Evolutionary conservation across 2,113 vertebrate species (phyloP).

Genomic region (Chauna torquata): DNA sequence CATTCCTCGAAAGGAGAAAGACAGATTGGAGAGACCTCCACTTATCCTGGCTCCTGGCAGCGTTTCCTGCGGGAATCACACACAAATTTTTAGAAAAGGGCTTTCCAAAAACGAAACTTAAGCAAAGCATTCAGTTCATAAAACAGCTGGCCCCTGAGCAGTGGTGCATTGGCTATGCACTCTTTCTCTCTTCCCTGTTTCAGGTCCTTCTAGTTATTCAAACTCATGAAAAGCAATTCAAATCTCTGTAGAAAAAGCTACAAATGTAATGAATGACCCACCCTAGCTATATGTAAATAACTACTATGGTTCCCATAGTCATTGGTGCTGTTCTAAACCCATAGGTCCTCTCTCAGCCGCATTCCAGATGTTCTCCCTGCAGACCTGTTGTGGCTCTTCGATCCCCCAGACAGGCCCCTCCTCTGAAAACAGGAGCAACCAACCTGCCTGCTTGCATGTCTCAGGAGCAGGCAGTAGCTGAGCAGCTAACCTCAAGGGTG

Average conservation of each 20-base stretch:
- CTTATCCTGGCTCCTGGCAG: constrained; percentile 90
- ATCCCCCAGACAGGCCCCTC: neutral
- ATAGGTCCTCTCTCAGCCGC: neutral
- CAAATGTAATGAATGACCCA: neutral
- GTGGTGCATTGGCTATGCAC: neutral
- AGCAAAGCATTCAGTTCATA: neutral
- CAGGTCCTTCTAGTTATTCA: neutral
- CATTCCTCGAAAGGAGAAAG: constrained; percentile 98
- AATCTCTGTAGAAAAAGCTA: neutral
- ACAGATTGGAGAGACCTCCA: constrained; percentile 96
- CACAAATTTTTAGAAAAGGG: neutral
- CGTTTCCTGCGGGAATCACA: constrained; percentile 78
- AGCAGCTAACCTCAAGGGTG: neutral
- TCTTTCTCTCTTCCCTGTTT: neutral
- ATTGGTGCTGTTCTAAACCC: neutral
- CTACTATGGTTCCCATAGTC: neutral
- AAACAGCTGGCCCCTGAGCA: neutral
- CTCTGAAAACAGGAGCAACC: neutral
- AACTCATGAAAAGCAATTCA: neutral
- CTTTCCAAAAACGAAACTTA: neutral
- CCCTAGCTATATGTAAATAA: neutral
- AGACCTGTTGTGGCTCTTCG: neutral
- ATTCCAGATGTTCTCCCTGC: neutral
- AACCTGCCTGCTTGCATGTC: neutral
- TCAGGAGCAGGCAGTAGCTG: neutral